These are phyloP conservation scores for Lagorchestes hirsutus DNA, from an alignment of 2,797 vertebrate species.

Conservation along the genomic window DNA sequence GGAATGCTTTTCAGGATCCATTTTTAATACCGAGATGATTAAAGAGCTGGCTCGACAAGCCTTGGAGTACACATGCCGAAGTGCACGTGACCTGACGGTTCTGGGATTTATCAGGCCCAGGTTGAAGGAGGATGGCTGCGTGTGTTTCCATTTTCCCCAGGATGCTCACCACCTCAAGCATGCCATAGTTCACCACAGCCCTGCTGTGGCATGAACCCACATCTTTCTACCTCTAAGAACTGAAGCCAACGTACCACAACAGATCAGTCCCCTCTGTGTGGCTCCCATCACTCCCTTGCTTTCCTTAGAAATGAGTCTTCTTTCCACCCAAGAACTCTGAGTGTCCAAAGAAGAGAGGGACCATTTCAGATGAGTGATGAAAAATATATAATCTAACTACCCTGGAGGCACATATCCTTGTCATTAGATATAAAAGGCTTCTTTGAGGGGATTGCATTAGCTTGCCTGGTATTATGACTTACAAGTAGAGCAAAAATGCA, in stretches of 20 bases:
- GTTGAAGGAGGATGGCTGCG: accelerated
- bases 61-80: neutral
- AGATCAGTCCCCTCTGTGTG: neutral
- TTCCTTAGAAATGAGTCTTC: conserved; percentile 41
- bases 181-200: neutral
- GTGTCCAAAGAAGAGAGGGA: conserved; percentile 56
- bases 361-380: conserved; percentile 15
- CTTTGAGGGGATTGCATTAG: conserved; percentile 57
- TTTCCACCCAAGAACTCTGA: neutral
- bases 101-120: neutral
- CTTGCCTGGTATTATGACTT: conserved; percentile 64
- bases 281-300: neutral
- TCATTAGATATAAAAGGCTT: conserved; percentile 66
- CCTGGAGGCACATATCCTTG: conserved; percentile 50
- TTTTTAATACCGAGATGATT: conserved; percentile 70
- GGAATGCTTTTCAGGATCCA: conserved; percentile 66
- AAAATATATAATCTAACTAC: conserved; percentile 64
- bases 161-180: neutral
- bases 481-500: conserved; percentile 61
- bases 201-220: neutral
- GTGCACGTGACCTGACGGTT: neutral
- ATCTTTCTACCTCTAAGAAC: neutral
- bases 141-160: neutral
- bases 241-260: neutral
- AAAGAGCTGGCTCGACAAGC: conserved; percentile 40